Base-by-base conservation (phyloP, 1,140 invertebrate species). In the Phymorhynchus buccinoides region DNA sequence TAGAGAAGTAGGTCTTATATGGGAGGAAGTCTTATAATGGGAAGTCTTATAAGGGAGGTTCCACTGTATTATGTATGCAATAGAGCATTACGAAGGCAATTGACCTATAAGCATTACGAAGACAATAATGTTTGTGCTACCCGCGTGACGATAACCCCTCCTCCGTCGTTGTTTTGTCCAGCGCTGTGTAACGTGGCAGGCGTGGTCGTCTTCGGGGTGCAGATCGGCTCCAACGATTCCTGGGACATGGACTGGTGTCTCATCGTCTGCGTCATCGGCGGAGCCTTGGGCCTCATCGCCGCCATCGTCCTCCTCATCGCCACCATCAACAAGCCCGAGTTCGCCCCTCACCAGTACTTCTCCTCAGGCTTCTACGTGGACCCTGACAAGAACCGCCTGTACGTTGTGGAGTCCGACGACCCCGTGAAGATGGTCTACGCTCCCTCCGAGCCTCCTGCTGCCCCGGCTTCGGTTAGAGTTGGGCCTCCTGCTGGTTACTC, bases 241-340 rank as follows among this genome's bases (percentile, higher is more conserved):
- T 89, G 88, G 89, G 62, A 71, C 0, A 37, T 89, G 3, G 86
- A 79, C 37, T 92, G 90, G 91, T 89, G 89, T 79, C 84, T 92
- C n/a, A 88, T 89, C 62, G 84, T 90, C 16, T 88, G 87, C 48
- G 86, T 90, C 37, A 87, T 91, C 42, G 90, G 87, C 27, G 88
- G 86, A 44, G 88, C 84, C 3, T 73, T 86, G 32, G 87, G 88
- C 7, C 84, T 91, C 30, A 86, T 91, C 56, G 88, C 87, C 4
- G 91, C 90, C 87, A 84, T 91, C 22, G 83, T 92, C 71, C 81
- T 92, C n/a, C 83, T 89, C 41, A 85, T 90, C n/a, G 88, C 89
- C 32, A 85, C 86, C 37, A 81, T 88, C 56, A 88, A 89, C 62
- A 89, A 87, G 80, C 87, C 88, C 16, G 82, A 83, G 41, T 86